These are phyloP conservation scores for Andrena haemorrhoa DNA, from an alignment of 2,888 invertebrate species.

Conservation along the genomic window DNA sequence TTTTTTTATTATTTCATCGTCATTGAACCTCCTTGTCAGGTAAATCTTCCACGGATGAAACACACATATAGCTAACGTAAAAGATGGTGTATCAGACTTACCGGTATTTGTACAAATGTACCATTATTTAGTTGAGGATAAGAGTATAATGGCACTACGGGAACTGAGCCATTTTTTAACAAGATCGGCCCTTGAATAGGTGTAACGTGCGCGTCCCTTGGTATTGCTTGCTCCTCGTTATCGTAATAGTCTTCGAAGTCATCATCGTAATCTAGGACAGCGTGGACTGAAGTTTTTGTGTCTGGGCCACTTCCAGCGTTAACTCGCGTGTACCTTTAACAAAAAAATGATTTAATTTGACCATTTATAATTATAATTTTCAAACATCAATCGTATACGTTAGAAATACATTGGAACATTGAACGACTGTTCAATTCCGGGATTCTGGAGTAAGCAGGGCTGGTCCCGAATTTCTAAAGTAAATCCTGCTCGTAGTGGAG, in stretches of 20 bases:
- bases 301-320: constrained; percentile 78
- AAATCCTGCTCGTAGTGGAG: too few species aligned
- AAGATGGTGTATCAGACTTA: constrained; percentile 86
- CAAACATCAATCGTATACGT: neutral
- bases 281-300: constrained; percentile 89
- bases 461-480: too few species aligned
- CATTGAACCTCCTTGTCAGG: too few species aligned
- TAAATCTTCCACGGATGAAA: too few species aligned
- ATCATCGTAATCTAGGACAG: constrained; percentile 90
- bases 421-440: neutral
- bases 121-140: constrained; percentile 95
- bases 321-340: constrained; percentile 81
- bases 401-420: too few species aligned
- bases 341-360: neutral
- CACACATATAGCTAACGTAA: neutral
- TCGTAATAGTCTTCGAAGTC: constrained; percentile 89
- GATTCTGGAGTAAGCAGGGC: too few species aligned
- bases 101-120: constrained; percentile 95
- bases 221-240: constrained; percentile 82
- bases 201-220: constrained; percentile 88
- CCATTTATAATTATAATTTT: neutral
- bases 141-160: constrained; percentile 94
- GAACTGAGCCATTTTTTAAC: constrained; percentile 93
- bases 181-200: constrained; percentile 96
- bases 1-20: too few species aligned